These are phyloP conservation scores for Hylaeus anthracinus DNA, from an alignment of 1,140 invertebrate species.

Conservation along the genomic window DNA sequence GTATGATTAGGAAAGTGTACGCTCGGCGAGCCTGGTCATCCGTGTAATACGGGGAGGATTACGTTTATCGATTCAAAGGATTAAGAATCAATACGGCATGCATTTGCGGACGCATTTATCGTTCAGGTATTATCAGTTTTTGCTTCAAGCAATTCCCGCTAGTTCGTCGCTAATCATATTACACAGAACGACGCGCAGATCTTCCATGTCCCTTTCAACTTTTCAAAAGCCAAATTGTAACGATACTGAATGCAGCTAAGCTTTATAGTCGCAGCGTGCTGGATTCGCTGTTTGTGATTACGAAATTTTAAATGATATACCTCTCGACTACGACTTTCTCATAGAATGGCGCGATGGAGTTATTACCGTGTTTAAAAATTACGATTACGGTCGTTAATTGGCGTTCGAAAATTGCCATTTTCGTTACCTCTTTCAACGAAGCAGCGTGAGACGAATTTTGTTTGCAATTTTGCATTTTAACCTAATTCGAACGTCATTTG, in stretches of 20 bases:
- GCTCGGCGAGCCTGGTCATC: not conserved
- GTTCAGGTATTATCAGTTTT: conserved; percentile 33
- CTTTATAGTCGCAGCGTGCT: conserved; percentile 2
- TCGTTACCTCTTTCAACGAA: too few relatives aligned
- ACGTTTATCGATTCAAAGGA: conserved; percentile 41
- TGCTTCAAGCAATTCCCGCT: not conserved
- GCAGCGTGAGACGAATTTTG: too few relatives aligned
- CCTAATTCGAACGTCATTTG: too few relatives aligned
- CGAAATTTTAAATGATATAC: too few relatives aligned
- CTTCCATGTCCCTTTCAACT: not conserved
- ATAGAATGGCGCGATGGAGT: too few relatives aligned
- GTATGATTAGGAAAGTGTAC: conserved; percentile 35
- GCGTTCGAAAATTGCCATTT: too few relatives aligned
- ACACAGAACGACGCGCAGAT: not conserved
- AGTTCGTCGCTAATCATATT: conserved; percentile 24
- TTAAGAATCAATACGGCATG: conserved; percentile 44
- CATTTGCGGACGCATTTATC: conserved; percentile 10
- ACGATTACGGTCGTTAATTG: too few relatives aligned
- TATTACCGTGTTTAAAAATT: too few relatives aligned
- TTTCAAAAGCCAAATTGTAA: conserved; percentile 6
- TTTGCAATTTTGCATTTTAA: too few relatives aligned
- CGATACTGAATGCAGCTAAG: not conserved
- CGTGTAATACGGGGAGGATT: conserved; percentile 32
- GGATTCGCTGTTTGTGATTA: not conserved
- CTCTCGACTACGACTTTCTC: too few relatives aligned